These are phyloP conservation scores for Archocentrus centrarchus DNA, from an alignment of 2,113 vertebrate genomes.

Conservation along the genomic window DNA sequence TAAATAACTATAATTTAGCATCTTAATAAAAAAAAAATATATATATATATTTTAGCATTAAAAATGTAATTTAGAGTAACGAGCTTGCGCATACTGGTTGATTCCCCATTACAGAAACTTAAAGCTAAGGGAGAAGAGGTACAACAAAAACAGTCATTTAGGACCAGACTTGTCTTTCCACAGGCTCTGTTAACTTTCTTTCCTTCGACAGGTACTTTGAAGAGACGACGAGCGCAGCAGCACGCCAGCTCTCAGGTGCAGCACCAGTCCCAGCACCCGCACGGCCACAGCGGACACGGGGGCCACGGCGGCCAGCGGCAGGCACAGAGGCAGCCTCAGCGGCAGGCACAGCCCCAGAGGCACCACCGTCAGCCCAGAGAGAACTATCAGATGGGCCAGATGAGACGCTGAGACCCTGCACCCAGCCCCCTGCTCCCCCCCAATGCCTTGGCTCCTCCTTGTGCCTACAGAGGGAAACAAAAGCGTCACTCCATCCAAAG, in stretches of 20 bases:
- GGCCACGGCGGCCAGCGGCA: conserved; percentile 74
- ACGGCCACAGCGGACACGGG: conserved; percentile 77
- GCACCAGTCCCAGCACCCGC: conserved; percentile 86
- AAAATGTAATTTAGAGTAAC: too few relatives aligned
- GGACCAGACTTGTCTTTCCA: neutral
- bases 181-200: neutral
- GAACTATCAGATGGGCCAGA: conserved; percentile 99
- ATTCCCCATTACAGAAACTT: neutral
- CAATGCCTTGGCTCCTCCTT: conserved; percentile 98
- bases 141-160: neutral
- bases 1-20: too few relatives aligned
- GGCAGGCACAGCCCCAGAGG: conserved; percentile 89
- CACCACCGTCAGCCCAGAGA: conserved; percentile 91
- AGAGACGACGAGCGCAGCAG: conserved; percentile 94
- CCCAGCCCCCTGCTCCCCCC: conserved; percentile 60
- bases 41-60: too few relatives aligned
- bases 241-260: conserved; percentile 83
- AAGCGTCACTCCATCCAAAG: conserved; percentile 94
- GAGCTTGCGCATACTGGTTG: neutral
- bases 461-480: conserved; percentile 97
- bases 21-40: too few relatives aligned
- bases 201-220: conserved; percentile 90
- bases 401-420: conserved; percentile 89
- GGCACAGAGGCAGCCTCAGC: conserved; percentile 70
- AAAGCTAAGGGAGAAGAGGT: too few relatives aligned